These are phyloP conservation scores for Invenusta paracnida DNA, from an alignment of 2,888 invertebrate species.

Conservation along the genomic window DNA sequence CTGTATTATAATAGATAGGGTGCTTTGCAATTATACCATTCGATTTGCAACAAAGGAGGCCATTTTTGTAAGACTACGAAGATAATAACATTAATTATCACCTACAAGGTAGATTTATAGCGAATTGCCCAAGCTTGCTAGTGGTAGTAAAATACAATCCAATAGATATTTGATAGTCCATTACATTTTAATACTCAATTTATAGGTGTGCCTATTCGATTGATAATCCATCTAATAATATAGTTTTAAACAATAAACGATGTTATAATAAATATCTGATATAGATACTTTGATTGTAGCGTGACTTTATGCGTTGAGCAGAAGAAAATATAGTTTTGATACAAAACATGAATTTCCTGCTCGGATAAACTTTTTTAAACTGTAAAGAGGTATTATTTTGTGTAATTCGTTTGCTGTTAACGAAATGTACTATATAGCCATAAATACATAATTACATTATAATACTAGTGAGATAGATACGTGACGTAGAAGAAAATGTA, in stretches of 20 bases:
- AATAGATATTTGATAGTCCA: constrained; percentile 2
- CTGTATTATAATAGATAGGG: background rate
- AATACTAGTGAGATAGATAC: constrained; percentile 9
- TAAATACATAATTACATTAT: constrained; percentile 4
- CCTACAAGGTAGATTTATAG: background rate
- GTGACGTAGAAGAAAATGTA: background rate
- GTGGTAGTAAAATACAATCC: constrained; percentile 17
- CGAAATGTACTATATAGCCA: constrained; percentile 9
- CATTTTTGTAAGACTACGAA: constrained; percentile 2
- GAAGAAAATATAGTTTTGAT: background rate
- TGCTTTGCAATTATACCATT: background rate
- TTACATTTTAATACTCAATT: background rate
- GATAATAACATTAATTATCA: background rate
- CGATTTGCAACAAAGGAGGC: background rate
- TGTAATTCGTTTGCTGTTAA: background rate
- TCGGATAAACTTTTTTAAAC: background rate
- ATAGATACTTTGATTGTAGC: background rate
- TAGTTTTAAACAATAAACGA: background rate
- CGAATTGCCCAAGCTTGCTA: constrained; percentile 14
- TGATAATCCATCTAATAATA: background rate
- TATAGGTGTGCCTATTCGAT: background rate
- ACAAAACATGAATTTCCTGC: background rate
- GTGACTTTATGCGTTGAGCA: background rate
- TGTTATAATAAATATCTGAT: background rate
- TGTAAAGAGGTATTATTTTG: background rate